Conservation (phyloP, 2,888 invertebrate species). For the Dasypolia templi region DNA sequence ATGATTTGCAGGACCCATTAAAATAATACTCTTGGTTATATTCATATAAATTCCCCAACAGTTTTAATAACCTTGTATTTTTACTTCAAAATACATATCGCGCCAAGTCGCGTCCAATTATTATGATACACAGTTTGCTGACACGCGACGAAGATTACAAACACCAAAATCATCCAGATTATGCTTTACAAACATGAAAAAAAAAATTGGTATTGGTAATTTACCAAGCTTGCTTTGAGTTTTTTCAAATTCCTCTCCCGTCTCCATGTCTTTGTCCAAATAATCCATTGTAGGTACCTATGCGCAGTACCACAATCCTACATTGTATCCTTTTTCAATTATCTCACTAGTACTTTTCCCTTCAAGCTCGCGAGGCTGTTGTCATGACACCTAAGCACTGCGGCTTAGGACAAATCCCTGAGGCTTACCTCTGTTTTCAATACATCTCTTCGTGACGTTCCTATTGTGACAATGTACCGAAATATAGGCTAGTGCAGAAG, state of each 20-base stretch:
- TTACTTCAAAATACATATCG: not conserved
- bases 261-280: not conserved
- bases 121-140: not conserved
- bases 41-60: not conserved
- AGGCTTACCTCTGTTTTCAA: constrained; percentile 44
- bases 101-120: not conserved
- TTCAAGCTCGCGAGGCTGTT: constrained; percentile 29
- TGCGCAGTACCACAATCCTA: not conserved
- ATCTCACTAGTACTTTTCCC: constrained; percentile 4
- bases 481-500: constrained; percentile 9
- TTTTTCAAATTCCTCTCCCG: not conserved
- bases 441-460: constrained; percentile 36
- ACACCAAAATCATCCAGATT: not conserved
- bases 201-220: not conserved
- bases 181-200: not conserved
- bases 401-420: constrained; percentile 45
- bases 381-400: constrained; percentile 55
- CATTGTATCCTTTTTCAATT: constrained; percentile 15
- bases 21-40: not conserved
- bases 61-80: not conserved
- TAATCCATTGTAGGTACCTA: not conserved
- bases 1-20: not conserved
- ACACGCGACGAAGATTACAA: not conserved
- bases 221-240: not conserved
- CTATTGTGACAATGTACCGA: constrained; percentile 15